Evolutionary conservation across 2,113 vertebrate genomes (phyloP), one percentile per base, ranked within the genome.

Genomic region (Poecile atricapillus): DNA sequence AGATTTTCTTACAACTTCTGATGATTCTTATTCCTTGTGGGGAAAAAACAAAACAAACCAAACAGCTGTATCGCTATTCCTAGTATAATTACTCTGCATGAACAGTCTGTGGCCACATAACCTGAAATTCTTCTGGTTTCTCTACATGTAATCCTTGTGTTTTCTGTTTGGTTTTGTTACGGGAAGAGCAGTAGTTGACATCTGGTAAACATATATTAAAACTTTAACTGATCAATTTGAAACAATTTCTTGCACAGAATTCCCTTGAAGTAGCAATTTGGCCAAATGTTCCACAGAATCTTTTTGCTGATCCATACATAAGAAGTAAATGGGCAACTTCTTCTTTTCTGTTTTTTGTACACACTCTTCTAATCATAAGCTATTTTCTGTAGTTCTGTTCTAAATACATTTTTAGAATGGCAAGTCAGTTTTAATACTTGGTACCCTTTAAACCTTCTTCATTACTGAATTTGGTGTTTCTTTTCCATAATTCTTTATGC

Each of bases 61-160:
- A 94, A 52, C 87, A 96, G 46, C 83, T 92, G 80, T 81, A 90
- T 87, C 56, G 89, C 28, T 70, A 4, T 87, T 92, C 44, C 22
- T n/a, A 9, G 41, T 60, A 46, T 63, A 84, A 93, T 89, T 84
- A 65, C 81, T 67, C n/a, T 74, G 35, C 60, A 31, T 60, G 83
- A 95, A 33, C 73, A 87, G 47, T 69, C 76, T 92, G 80, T 89
- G 94, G 37, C 84, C 65, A 39, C 65, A 70, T 83, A 91, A 75
- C 73, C 55, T 65, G 81, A 94, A 91, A 67, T 81, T 89, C 21
- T 67, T 69, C 33, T 81, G 56, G 50, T 89, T 92, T 91, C n/a
- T 89, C 59, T 88, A 56, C 24, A 12, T 78, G 60, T 67, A 13
- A 43, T 86, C 31, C 10, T 56, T 68, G 50, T 31, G 24, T 46